phyloP scores from a whole-genome alignment of 1,140 invertebrate species.

The Ladona fulva region DNA sequence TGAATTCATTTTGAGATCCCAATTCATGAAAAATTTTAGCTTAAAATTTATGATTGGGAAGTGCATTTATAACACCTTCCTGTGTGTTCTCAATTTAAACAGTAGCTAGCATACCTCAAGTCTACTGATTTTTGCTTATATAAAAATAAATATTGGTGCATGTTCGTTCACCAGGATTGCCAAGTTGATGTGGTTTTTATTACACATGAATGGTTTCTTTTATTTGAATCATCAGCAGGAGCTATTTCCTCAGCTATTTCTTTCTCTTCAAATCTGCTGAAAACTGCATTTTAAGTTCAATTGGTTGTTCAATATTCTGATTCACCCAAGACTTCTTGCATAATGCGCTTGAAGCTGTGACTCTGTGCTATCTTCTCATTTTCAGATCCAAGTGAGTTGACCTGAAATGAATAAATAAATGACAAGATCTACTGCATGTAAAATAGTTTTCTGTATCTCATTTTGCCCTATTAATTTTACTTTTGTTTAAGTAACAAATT shows the following conservation, averaged over 20 bases:
- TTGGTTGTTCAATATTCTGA: slow-evolving; percentile 50
- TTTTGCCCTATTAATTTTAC: too few relatives aligned
- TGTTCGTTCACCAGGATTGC: neutral
- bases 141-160: neutral
- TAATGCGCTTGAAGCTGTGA: slow-evolving; percentile 81
- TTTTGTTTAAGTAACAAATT: too few relatives aligned
- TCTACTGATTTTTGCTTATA: neutral
- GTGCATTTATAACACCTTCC: neutral
- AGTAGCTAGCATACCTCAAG: neutral
- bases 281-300: neutral
- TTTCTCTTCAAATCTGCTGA: neutral
- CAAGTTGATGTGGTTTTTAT: too few relatives aligned
- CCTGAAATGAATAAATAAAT: slow-evolving; percentile 20
- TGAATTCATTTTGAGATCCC: neutral
- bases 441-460: too few relatives aligned
- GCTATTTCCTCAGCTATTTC: neutral
- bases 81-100: neutral
- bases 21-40: neutral
- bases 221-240: neutral
- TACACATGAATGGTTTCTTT: neutral
- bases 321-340: slow-evolving; percentile 78
- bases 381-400: slow-evolving; percentile 39
- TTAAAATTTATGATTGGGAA: neutral
- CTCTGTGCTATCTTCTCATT: slow-evolving; percentile 79
- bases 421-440: too few relatives aligned